Evolutionary conservation across 1,140 invertebrate genomes (phyloP).

Genomic region (Drosophila insularis): DNA sequence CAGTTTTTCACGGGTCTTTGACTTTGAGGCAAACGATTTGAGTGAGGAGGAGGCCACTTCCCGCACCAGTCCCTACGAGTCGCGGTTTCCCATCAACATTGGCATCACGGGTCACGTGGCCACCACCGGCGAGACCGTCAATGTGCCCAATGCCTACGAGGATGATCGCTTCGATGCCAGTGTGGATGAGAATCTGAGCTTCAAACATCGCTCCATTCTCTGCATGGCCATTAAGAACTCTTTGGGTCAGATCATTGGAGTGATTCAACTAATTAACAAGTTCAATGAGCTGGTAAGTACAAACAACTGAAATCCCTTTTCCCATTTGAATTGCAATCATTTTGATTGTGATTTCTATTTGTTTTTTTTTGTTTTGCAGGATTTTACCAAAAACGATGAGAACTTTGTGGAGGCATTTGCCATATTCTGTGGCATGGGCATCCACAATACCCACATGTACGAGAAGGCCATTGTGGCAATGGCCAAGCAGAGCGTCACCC

Average conservation of each 20-base stretch:
- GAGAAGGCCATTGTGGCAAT: conserved; percentile 96
- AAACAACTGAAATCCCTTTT: background rate
- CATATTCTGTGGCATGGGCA: conserved; percentile 98
- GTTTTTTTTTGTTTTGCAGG: conserved; percentile 31
- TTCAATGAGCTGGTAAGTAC: conserved; percentile 89
- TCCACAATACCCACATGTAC: conserved; percentile 98
- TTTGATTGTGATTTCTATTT: background rate
- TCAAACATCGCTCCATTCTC: conserved; percentile 92
- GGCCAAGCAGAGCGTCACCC: conserved; percentile 96
- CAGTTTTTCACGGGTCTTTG: conserved; percentile 95
- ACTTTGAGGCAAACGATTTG: conserved; percentile 92
- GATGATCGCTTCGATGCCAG: conserved; percentile 95
- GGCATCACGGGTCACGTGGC: conserved; percentile 98
- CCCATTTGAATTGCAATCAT: background rate
- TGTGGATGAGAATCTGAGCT: conserved; percentile 90
- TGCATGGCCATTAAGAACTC: conserved; percentile 97
- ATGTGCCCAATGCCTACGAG: conserved; percentile 94
- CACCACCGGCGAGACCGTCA: conserved; percentile 96
- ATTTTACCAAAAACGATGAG: conserved; percentile 95
- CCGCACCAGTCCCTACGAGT: conserved; percentile 92
- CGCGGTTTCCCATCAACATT: conserved; percentile 97
- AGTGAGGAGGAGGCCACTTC: conserved; percentile 89
- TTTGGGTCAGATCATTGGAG: conserved; percentile 93
- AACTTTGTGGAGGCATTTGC: conserved; percentile 98
- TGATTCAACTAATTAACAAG: conserved; percentile 96